Base-by-base conservation (phyloP, 2,888 invertebrate genomes). In the Philereme vetulata region DNA sequence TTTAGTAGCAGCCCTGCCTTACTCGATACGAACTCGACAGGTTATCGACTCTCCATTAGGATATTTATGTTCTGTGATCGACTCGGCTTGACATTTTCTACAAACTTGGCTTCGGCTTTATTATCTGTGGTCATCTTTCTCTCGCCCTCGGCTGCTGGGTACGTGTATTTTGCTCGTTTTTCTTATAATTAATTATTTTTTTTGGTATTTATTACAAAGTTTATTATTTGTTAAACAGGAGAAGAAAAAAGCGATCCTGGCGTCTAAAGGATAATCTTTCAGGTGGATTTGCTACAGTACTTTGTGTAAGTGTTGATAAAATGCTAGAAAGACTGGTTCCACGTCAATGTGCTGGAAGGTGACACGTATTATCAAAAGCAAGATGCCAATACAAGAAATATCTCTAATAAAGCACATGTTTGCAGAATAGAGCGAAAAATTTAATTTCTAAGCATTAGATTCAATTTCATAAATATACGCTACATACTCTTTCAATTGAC, bases 281-380 rank as follows among this genome's bases (percentile, higher is more conserved):
- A 82, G 90, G 74, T 88, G 84, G 91, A 90, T 90, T 85, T 72
- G 88, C 90, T 92, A 85, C 91, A 84, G 91, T 92, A 92, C 91
- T 77, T 82, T 82, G 75, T 90, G 91, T 92, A 74, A 85, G 88
- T 86, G 74, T 78, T 78, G 72, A 72, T 79, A 75, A 76, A 84
- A 82, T 84, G 62, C 80, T 82, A 72, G 75, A 71, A 72, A 74
- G 78, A 82, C 84, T 75, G 81, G 86, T 90, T 90, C 91, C 91
- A 92, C 92, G 92, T 92, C 92, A 92, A 90, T 88, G 88, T 87
- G 89, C 86, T 90, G 85, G 86, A 86, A 90, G 90, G 90, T 92
- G 92, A 92, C 92, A 92, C 92, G 92, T 92, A 91, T 89, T 89
- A 90, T 84, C 86, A 84, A 80, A 84, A 84, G 82, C 80, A 76